These are phyloP conservation scores for Arrhamphus sclerolepis DNA, from an alignment of 2,797 vertebrate species.

Conservation along the genomic window DNA sequence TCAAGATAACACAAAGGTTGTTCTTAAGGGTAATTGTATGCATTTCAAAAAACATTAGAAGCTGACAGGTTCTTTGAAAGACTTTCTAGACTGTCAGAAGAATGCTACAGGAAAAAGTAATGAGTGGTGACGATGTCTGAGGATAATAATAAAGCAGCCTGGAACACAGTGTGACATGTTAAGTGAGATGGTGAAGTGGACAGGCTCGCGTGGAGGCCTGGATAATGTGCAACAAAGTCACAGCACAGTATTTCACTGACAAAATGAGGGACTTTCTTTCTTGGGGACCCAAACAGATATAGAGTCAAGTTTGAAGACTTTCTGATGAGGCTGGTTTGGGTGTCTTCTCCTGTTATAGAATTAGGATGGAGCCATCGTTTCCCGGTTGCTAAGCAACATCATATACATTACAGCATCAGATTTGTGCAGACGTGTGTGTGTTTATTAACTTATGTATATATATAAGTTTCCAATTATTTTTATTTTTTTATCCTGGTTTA, in stretches of 20 bases:
- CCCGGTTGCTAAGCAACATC: constrained; percentile 8
- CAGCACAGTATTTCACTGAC: too few relatives aligned
- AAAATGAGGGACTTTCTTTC: neutral
- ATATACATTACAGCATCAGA: neutral
- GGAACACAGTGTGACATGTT: neutral
- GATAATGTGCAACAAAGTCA: too few relatives aligned
- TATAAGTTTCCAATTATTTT: too few relatives aligned
- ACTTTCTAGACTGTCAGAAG: neutral
- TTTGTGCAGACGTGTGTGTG: too few relatives aligned
- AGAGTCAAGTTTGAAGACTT: neutral
- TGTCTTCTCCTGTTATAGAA: neutral
- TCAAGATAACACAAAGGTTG: constrained; percentile 2
- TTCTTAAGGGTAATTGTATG: neutral
- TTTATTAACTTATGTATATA: too few relatives aligned
- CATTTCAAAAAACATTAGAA: constrained; percentile 11
- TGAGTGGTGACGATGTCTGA: constrained; percentile 4
- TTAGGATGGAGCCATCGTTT: neutral
- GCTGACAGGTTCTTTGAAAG: constrained; percentile 5
- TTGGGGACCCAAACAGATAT: neutral
- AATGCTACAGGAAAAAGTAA: constrained; percentile 14
- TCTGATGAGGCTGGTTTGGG: neutral
- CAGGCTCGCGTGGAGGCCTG: neutral
- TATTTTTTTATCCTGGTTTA: too few relatives aligned
- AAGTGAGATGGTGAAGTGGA: neutral
- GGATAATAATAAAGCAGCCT: constrained; percentile 9